Evolutionary conservation across 2,113 vertebrate species (phyloP).

Genomic region (Phycodurus eques): DNA sequence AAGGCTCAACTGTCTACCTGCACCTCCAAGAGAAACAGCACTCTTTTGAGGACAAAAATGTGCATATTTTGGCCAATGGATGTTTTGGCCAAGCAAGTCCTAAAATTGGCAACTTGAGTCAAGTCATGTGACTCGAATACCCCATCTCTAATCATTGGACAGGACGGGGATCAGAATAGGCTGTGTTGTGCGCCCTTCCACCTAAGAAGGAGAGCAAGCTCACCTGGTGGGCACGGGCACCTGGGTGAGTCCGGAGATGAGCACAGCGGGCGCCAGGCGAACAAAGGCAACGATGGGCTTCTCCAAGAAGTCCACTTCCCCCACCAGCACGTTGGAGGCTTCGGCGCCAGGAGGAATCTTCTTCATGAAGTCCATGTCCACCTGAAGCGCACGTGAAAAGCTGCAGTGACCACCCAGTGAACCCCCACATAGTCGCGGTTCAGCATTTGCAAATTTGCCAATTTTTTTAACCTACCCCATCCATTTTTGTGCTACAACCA

Average conservation of each 20-base stretch:
- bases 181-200: background rate
- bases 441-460: too few species aligned
- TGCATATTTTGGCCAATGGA: too few species aligned
- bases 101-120: background rate
- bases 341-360: slow-evolving; percentile 60
- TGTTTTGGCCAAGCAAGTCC: too few species aligned
- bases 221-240: slow-evolving; percentile 64
- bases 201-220: background rate
- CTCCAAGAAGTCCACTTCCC: slow-evolving; percentile 59
- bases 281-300: slow-evolving; percentile 54
- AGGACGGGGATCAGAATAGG: background rate
- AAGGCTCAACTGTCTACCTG: too few species aligned
- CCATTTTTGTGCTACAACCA: too few species aligned
- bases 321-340: slow-evolving; percentile 61
- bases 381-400: slow-evolving; percentile 23
- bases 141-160: too few species aligned
- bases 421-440: too few species aligned
- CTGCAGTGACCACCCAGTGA: background rate
- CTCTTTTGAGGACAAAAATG: too few species aligned
- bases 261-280: slow-evolving; percentile 50
- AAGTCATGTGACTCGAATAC: too few species aligned
- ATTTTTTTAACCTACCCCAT: too few species aligned
- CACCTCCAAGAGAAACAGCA: too few species aligned
- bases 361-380: slow-evolving; percentile 68
- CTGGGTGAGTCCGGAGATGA: slow-evolving; percentile 59